These are phyloP conservation scores for Chrosomus eos DNA, from an alignment of 2,797 vertebrate species.

Conservation along the genomic window DNA sequence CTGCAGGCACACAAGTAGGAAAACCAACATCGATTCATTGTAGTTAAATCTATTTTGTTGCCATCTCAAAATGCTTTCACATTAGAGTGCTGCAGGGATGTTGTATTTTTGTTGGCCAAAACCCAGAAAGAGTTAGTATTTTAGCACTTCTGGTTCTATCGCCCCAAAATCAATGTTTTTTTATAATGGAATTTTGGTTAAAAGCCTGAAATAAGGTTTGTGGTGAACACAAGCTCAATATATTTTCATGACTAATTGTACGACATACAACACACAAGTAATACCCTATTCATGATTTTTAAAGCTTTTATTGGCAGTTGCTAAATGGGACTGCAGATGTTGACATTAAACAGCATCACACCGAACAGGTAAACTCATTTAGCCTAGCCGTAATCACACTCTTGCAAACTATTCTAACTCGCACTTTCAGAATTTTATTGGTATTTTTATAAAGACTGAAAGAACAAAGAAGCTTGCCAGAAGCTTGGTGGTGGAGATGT, in stretches of 20 bases:
- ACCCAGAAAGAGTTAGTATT: not conserved
- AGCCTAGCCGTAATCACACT: not conserved
- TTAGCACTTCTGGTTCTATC: not conserved
- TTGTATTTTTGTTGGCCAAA: not conserved
- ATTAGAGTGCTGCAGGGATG: not conserved
- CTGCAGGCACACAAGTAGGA: slow-evolving; percentile 71
- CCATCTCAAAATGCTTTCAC: not conserved
- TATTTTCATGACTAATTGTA: not conserved
- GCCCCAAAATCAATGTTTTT: not conserved
- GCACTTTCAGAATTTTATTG: not conserved
- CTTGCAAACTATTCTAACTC: not conserved
- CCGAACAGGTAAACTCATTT: not conserved
- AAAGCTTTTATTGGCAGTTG: not conserved
- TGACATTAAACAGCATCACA: not conserved
- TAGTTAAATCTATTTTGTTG: not conserved
- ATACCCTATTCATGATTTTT: not conserved
- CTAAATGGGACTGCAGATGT: not conserved
- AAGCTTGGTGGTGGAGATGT: not conserved
- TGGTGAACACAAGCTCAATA: not conserved
- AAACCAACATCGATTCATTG: not conserved
- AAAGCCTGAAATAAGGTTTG: not conserved
- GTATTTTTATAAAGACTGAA: not conserved
- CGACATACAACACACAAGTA: not conserved
- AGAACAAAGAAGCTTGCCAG: not conserved
- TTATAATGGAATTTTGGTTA: not conserved